Conservation (phyloP, 2,888 invertebrate species). For the Caenorhabditis macrosperma region DNA sequence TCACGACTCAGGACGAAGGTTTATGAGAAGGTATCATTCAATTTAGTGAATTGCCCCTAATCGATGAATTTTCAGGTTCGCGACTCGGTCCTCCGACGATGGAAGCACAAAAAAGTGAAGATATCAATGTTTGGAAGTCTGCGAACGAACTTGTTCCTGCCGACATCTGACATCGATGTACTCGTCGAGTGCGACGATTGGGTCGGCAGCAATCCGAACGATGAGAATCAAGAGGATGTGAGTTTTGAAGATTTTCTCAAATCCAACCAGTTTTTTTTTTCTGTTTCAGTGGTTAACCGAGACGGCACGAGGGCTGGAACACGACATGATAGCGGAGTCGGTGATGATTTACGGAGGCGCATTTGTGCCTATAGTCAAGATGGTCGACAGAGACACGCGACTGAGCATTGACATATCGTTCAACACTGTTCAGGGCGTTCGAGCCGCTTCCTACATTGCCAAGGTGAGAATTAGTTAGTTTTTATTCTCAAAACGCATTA, state of each 20-base stretch:
- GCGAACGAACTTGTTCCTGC: constrained; percentile 95
- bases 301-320: constrained; percentile 51
- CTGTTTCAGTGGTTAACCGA: constrained; percentile 50
- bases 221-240: constrained; percentile 11
- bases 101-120: constrained; percentile 67
- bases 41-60: neutral
- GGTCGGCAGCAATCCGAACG: constrained; percentile 9
- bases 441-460: constrained; percentile 87
- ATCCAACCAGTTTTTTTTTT: too few species aligned
- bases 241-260: neutral
- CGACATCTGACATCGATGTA: constrained; percentile 90
- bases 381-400: constrained; percentile 85
- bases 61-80: constrained; percentile 45
- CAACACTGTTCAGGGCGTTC: constrained; percentile 97
- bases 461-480: constrained; percentile 61
- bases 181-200: constrained; percentile 83
- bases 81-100: constrained; percentile 43
- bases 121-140: constrained; percentile 99
- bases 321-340: constrained; percentile 48
- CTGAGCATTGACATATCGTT: constrained; percentile 98
- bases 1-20: constrained; percentile 91
- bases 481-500: neutral
- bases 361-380: constrained; percentile 97
- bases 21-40: constrained; percentile 86
- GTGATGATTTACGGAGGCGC: constrained; percentile 97